Conservation (phyloP, 2,888 invertebrate genomes). For the Drepana falcataria region DNA sequence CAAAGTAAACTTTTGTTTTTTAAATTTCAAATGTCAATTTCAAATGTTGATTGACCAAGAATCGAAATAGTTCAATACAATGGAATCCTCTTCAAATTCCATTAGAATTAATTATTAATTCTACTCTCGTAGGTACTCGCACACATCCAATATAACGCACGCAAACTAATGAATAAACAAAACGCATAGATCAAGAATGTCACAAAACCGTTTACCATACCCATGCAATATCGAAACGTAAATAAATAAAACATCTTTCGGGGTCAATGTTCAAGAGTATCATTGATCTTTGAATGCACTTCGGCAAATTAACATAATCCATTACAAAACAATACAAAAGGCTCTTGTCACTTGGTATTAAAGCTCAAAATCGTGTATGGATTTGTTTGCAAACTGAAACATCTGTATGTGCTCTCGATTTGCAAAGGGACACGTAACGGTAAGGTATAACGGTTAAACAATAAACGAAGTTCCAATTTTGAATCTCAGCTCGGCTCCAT, state of each 20-base stretch:
- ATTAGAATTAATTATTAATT: neutral
- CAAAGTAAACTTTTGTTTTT: too few relatives aligned
- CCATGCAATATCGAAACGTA: neutral
- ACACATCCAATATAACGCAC: neutral
- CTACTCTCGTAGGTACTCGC: neutral
- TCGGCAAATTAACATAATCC: slow-evolving; percentile 4
- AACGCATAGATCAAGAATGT: neutral
- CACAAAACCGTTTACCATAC: neutral
- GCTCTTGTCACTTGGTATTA: slow-evolving; percentile 4
- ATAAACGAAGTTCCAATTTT: slow-evolving; percentile 50
- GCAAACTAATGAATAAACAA: neutral
- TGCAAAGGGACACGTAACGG: slow-evolving; percentile 67
- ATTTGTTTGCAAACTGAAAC: neutral
- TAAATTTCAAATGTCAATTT: too few relatives aligned
- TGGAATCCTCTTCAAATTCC: too few relatives aligned
- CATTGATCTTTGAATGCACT: slow-evolving; percentile 23
- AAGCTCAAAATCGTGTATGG: slow-evolving; percentile 5
- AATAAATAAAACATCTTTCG: slow-evolving; percentile 10
- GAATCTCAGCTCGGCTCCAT: slow-evolving; percentile 35
- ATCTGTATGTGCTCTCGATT: slow-evolving; percentile 42
- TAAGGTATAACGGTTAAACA: slow-evolving; percentile 60
- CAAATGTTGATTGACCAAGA: too few relatives aligned
- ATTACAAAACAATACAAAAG: neutral
- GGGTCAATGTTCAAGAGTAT: slow-evolving; percentile 19
- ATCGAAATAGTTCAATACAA: too few relatives aligned